Evolutionary conservation across 2,113 vertebrate species (phyloP).

Genomic region (Amphilophus citrinellus): DNA sequence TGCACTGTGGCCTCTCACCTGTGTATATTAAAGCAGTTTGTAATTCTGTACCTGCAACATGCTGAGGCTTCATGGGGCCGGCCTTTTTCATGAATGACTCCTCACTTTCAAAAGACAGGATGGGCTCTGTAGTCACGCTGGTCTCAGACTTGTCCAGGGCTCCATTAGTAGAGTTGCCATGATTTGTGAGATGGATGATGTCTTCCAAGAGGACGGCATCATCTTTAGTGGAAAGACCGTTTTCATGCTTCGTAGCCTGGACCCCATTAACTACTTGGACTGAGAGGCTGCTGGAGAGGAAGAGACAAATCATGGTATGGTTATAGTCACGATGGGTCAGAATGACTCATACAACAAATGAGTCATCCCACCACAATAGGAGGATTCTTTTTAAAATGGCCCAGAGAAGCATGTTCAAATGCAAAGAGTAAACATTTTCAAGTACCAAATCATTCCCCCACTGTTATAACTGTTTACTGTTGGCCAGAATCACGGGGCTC

Average conservation of each 20-base stretch:
- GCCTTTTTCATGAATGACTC: conserved; percentile 92
- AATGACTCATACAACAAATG: conserved; percentile 42
- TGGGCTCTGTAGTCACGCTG: conserved; percentile 79
- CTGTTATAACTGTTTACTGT: conserved; percentile 19
- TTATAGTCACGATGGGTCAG: conserved; percentile 22
- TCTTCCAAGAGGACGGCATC: conserved; percentile 78
- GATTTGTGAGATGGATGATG: conserved; percentile 85
- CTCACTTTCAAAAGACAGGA: conserved; percentile 88
- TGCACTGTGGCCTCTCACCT: background rate
- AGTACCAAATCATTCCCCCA: conserved; percentile 19
- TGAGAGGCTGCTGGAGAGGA: conserved; percentile 69
- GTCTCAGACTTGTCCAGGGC: conserved; percentile 79
- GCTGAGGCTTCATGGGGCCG: conserved; percentile 88
- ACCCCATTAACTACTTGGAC: conserved; percentile 87
- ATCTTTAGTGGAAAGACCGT: conserved; percentile 86
- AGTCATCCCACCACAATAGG: conserved; percentile 34
- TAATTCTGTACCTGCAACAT: conserved; percentile 89
- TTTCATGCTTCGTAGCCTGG: conserved; percentile 88
- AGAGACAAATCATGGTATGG: conserved; percentile 31
- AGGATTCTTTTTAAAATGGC: background rate
- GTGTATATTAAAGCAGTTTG: background rate
- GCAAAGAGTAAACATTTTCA: conserved; percentile 39
- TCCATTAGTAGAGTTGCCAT: conserved; percentile 74
- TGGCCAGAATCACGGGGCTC: background rate
- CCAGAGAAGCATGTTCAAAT: conserved; percentile 10